Conservation (phyloP, 1,140 invertebrate genomes). For the Pseudomyrmex flavicornis region DNA sequence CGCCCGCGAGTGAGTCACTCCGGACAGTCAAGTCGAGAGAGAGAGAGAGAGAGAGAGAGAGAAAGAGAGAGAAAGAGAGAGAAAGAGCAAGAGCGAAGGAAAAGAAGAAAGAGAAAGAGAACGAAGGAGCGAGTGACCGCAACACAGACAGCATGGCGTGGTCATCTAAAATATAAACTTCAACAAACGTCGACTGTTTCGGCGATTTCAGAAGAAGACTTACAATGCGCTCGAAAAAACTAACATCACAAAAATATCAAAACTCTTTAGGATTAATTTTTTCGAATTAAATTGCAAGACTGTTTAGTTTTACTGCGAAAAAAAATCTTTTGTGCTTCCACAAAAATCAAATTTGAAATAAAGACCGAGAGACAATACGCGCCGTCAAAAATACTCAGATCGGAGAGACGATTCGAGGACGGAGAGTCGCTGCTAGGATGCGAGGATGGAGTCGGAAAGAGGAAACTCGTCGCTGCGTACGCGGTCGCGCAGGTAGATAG, state of each 20-base stretch:
- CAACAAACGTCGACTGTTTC: too few species aligned
- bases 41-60: background rate
- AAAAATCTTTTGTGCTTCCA: background rate
- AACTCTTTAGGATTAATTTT: too few species aligned
- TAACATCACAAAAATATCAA: too few species aligned
- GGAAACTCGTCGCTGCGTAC: constrained; percentile 59
- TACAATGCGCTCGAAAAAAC: too few species aligned
- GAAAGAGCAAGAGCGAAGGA: constrained; percentile 4
- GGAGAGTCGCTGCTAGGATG: background rate
- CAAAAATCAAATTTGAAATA: background rate
- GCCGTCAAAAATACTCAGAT: background rate
- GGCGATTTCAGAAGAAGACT: too few species aligned
- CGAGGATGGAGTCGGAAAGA: constrained; percentile 8
- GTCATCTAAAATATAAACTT: too few species aligned
- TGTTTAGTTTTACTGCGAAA: too few species aligned
- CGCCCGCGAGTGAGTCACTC: constrained; percentile 66
- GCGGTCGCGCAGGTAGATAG: constrained; percentile 66
- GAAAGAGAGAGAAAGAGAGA: too few species aligned
- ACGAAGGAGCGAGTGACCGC: background rate
- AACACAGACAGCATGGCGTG: constrained; percentile 1
- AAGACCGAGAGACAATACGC: background rate
- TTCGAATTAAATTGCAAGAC: too few species aligned
- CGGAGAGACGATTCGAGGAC: background rate
- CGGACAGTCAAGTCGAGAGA: background rate
- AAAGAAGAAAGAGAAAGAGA: background rate